These are phyloP conservation scores for Tholera decimalis DNA, from an alignment of 2,888 invertebrate species.

Conservation along the genomic window DNA sequence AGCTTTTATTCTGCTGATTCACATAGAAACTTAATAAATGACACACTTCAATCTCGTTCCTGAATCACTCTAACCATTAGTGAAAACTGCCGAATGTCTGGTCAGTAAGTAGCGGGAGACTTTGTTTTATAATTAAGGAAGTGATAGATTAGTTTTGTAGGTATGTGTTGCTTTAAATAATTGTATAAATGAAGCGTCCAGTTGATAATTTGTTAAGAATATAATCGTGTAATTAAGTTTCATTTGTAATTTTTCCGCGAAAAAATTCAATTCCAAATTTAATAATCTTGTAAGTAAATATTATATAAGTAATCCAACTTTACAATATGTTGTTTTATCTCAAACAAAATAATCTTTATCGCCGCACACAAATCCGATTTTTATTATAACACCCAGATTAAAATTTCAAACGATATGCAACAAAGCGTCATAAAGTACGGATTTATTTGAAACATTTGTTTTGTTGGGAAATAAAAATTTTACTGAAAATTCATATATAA, in stretches of 20 bases:
- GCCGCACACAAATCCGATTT: conserved; percentile 56
- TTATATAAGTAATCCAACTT: too few species aligned
- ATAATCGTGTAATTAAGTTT: neutral
- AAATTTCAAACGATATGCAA: conserved; percentile 55
- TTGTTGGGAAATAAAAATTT: conserved; percentile 34
- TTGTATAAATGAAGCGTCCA: neutral
- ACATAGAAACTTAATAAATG: too few species aligned
- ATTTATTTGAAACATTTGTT: conserved; percentile 55
- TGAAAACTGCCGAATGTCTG: too few species aligned
- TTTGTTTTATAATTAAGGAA: too few species aligned
- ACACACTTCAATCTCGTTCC: too few species aligned
- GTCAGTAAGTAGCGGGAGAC: too few species aligned
- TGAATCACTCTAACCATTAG: too few species aligned
- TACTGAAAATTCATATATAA: conserved; percentile 35
- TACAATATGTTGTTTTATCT: conserved; percentile 20
- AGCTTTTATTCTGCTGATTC: too few species aligned
- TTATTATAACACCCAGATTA: conserved; percentile 56
- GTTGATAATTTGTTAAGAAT: neutral
- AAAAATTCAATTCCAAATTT: neutral
- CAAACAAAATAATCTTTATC: conserved; percentile 53
- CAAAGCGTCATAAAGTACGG: conserved; percentile 48
- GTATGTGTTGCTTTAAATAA: neutral
- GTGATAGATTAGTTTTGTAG: neutral
- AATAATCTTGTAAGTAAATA: too few species aligned
- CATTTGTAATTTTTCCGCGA: neutral